phyloP scores from a whole-genome alignment of 2,888 invertebrate species.

The Hypomecis atomaria region DNA sequence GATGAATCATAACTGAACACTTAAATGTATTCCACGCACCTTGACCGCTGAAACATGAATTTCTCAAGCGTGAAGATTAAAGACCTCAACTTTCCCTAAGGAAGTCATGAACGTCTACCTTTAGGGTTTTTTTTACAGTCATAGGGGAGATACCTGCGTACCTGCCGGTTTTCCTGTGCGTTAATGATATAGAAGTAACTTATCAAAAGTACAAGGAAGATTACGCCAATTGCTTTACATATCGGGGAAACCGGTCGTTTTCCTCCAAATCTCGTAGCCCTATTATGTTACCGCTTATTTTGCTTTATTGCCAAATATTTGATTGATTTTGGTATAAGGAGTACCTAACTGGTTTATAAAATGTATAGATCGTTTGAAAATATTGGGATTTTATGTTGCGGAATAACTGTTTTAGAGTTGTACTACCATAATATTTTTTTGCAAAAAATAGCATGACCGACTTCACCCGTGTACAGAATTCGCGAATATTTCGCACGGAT shows the following conservation, averaged over 20 bases:
- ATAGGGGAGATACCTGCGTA: constrained; percentile 18
- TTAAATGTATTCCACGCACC: too few relatives aligned
- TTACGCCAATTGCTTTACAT: neutral
- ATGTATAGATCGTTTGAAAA: too few relatives aligned
- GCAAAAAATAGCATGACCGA: too few relatives aligned
- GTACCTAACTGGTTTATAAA: too few relatives aligned
- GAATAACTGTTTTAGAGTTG: too few relatives aligned
- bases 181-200: neutral
- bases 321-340: neutral
- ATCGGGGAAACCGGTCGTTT: constrained; percentile 12
- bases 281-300: neutral
- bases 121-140: neutral
- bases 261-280: constrained; percentile 7
- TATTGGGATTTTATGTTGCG: too few relatives aligned
- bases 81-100: neutral
- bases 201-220: constrained; percentile 14
- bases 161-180: constrained; percentile 13
- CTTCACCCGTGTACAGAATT: too few relatives aligned
- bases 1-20: too few relatives aligned
- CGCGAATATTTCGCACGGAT: too few relatives aligned
- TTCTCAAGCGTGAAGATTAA: too few relatives aligned
- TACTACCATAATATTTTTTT: too few relatives aligned
- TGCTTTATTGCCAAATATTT: neutral
- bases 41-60: too few relatives aligned
- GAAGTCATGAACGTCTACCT: neutral